phyloP scores from a whole-genome alignment of 1,140 invertebrate genomes.

The Gryllus bimaculatus region DNA sequence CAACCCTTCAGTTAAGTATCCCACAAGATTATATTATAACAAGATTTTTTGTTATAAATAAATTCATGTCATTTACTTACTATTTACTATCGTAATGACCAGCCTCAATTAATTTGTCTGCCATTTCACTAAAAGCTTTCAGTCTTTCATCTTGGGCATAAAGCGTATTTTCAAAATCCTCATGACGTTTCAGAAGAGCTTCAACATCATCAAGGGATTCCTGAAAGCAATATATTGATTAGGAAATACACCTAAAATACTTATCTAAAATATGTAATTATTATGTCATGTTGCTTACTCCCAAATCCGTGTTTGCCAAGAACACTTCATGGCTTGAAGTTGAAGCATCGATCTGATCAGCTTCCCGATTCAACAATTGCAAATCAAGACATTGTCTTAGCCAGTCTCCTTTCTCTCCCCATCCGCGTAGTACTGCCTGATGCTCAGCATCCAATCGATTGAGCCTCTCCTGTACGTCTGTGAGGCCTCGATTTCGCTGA shows the following conservation, averaged over 20 bases:
- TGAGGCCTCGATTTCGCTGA: conserved; percentile 54
- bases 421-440: conserved; percentile 61
- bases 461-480: conserved; percentile 63
- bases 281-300: conserved; percentile 48
- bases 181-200: conserved; percentile 83
- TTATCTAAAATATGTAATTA: conserved; percentile 9
- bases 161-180: conserved; percentile 89
- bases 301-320: conserved; percentile 78
- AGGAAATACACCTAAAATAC: neutral
- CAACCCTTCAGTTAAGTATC: too few species aligned
- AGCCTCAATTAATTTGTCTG: conserved; percentile 70
- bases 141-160: conserved; percentile 88
- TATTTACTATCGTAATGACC: conserved; percentile 78
- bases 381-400: conserved; percentile 76
- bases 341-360: conserved; percentile 92
- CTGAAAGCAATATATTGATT: conserved; percentile 36
- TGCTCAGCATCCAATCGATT: conserved; percentile 65
- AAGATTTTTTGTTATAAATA: neutral
- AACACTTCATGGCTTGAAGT: conserved; percentile 90
- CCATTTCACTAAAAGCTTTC: conserved; percentile 74
- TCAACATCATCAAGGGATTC: conserved; percentile 90
- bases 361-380: conserved; percentile 89
- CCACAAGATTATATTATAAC: neutral
- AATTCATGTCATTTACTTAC: conserved; percentile 41
- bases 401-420: conserved; percentile 74